Evolutionary conservation across 2,888 invertebrate species (phyloP), one percentile per base, ranked within the genome.

Genomic region (Capitulum mitella): DNA sequence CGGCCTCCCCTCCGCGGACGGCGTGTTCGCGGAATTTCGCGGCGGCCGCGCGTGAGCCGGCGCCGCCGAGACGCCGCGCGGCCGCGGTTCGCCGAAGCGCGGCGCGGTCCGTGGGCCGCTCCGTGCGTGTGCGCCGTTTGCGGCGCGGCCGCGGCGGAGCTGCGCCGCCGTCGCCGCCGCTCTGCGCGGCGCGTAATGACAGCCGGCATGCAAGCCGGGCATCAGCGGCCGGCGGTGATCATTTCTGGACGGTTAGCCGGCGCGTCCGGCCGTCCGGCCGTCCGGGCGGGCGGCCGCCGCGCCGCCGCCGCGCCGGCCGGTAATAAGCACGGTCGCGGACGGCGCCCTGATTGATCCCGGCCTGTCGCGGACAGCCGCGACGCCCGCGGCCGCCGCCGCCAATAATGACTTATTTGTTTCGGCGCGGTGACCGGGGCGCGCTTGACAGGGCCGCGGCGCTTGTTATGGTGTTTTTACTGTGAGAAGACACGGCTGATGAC

Each of bases 331-430:
- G 70, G 70, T 70, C 70, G 34, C 37, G 22, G 40, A 22, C 37
- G 37, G 37, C 26, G 40, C 70, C 40, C 26, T 34, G 64, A 34
- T 37, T 1, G 34, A 37, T 37, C 37, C 70, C 5, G 29, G 70
- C 70, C 29, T n/a, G 64, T 34, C 64, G 64, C 32, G 6, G 54
- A 14, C 16, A 3, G 12, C 54, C 5, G 16, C 29, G 34, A 14
- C 26, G 34, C 19, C 34, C 34, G 64, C 34, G 19, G 34, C 64
- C 64, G 8, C 58, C 32, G 37, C 37, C 22, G 26, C 40, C 70
- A 70, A 70, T 70, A 70, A 70, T 70, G 70, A 70, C 37, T 70
- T 70, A 70, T 70, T 70, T 70, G 70, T 70, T 70, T 40, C 70
- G 22, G 40, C 40, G 19, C 26, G 37, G 26, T 10, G 70, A 0